Evolutionary conservation across 2,888 invertebrate species (phyloP).

Genomic region (Synergus umbraculus): DNA sequence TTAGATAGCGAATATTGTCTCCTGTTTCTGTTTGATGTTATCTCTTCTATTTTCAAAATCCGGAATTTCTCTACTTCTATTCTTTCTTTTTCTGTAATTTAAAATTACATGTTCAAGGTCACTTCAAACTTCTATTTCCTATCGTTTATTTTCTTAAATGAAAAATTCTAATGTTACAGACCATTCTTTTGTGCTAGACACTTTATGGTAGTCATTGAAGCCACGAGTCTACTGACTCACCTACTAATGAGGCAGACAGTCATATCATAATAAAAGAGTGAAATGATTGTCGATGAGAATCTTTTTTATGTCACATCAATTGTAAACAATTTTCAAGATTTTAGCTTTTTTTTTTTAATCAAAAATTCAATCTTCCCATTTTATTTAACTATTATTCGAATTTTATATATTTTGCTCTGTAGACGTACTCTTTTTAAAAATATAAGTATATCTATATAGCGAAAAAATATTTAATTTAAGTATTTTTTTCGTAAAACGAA

Average conservation of each 20-base stretch:
- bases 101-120: background rate
- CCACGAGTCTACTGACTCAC: constrained; percentile 26
- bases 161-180: background rate
- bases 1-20: background rate
- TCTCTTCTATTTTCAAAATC: background rate
- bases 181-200: background rate
- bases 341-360: background rate
- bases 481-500: too few relatives aligned
- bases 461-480: too few relatives aligned
- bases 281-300: background rate
- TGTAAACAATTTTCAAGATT: background rate
- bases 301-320: background rate
- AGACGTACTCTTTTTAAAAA: too few relatives aligned
- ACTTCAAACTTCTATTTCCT: too few relatives aligned
- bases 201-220: constrained; percentile 12
- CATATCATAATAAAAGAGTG: background rate
- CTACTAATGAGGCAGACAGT: constrained; percentile 13
- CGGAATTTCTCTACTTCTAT: background rate
- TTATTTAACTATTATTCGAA: too few relatives aligned
- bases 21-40: background rate
- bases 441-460: too few relatives aligned
- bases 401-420: too few relatives aligned
- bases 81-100: background rate
- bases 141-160: too few relatives aligned
- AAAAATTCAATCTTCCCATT: too few relatives aligned